Percentiles rank a stretch among this genome's conserved stretches.
These are phyloP conservation scores for Pseudococcus longispinus DNA, from an alignment of 2,888 invertebrate genomes.

Conservation along the genomic window DNA sequence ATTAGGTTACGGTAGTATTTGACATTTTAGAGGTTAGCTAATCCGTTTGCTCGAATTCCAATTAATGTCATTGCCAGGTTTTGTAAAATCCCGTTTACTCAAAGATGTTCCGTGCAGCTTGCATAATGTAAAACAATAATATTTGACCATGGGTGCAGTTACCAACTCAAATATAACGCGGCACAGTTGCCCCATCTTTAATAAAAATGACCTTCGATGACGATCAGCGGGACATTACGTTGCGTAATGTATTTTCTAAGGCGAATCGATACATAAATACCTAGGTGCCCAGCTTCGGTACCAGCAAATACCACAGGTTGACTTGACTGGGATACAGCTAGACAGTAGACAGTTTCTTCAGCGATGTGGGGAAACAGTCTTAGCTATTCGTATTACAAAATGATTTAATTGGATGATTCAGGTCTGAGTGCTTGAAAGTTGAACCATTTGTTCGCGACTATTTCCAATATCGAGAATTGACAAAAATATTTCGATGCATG, in stretches of 20 bases:
- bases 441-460: background rate
- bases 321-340: background rate
- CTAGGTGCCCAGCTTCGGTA: background rate
- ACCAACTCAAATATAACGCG: constrained; percentile 1
- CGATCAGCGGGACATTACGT: constrained; percentile 13
- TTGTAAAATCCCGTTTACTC: constrained; percentile 7
- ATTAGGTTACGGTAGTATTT: constrained; percentile 12
- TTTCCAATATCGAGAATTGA: background rate
- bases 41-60: background rate
- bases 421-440: background rate
- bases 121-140: constrained; percentile 20
- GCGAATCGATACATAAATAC: background rate
- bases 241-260: background rate
- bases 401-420: background rate
- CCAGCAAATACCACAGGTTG: background rate
- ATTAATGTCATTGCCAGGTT: constrained; percentile 26
- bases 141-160: constrained; percentile 22
- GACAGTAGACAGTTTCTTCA: background rate
- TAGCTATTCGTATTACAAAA: background rate
- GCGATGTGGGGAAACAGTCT: background rate
- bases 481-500: background rate
- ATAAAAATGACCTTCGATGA: constrained; percentile 18
- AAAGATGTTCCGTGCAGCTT: constrained; percentile 22
- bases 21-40: background rate
- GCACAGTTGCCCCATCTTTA: constrained; percentile 22